Evolutionary conservation across 2,113 vertebrate genomes (phyloP).

Genomic region (Stegostoma tigrinum): DNA sequence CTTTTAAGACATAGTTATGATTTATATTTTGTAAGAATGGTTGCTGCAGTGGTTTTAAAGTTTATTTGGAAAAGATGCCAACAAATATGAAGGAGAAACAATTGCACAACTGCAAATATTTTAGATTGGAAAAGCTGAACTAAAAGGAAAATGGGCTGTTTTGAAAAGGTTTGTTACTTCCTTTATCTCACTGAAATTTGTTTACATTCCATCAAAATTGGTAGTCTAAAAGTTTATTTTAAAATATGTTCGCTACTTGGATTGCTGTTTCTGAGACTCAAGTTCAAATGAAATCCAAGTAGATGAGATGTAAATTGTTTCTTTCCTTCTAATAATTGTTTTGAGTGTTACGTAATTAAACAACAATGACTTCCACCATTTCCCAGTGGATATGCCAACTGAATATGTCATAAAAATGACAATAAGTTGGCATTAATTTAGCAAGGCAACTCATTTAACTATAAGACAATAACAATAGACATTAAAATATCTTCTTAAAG

Average conservation of each 20-base stretch:
- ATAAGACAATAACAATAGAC: not conserved
- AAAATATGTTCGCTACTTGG: not conserved
- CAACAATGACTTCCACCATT: not conserved
- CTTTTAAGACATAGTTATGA: not conserved
- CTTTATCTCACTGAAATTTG: not conserved
- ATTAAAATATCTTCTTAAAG: not conserved
- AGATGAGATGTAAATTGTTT: not conserved
- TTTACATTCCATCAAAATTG: not conserved
- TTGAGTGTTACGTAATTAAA: not conserved
- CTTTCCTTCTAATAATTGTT: not conserved
- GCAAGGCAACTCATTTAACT: not conserved
- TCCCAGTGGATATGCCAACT: not conserved
- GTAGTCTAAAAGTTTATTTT: not conserved
- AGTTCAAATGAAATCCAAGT: slow-evolving; percentile 3
- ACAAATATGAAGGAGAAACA: not conserved
- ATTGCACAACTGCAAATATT: not conserved
- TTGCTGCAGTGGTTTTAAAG: not conserved
- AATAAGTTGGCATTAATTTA: not conserved
- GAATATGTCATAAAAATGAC: not conserved
- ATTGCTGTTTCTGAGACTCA: not conserved
- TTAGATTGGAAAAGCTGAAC: slow-evolving; percentile 3
- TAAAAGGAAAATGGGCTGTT: not conserved
- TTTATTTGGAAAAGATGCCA: not conserved
- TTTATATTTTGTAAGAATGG: not conserved
- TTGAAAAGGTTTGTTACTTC: not conserved